phyloP scores from a whole-genome alignment of 2,888 invertebrate species.

The Spisula subtruncata region DNA sequence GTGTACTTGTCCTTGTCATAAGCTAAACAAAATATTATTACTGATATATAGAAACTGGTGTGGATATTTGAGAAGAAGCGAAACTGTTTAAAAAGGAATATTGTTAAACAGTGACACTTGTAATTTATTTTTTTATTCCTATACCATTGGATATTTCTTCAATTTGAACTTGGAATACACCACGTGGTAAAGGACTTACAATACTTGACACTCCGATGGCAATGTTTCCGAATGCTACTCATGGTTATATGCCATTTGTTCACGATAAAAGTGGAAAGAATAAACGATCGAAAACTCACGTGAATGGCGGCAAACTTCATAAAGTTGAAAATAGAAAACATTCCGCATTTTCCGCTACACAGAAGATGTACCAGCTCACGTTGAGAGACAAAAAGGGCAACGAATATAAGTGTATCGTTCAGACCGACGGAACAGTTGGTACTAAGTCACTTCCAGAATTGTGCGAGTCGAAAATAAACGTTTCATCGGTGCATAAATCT shows the following conservation, averaged over 20 bases:
- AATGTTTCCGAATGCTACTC: constrained; percentile 85
- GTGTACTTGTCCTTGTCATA: background rate
- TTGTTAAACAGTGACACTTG: constrained; percentile 18
- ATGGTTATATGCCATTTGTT: constrained; percentile 86
- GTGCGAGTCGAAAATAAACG: constrained; percentile 74
- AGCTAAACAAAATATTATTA: background rate
- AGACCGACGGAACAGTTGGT: constrained; percentile 81
- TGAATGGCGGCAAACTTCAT: constrained; percentile 77
- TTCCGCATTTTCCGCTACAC: constrained; percentile 52
- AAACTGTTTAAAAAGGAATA: constrained; percentile 17
- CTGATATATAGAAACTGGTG: background rate
- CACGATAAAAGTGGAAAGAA: constrained; percentile 77
- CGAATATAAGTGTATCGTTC: constrained; percentile 84
- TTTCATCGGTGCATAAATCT: constrained; percentile 61
- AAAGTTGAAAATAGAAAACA: constrained; percentile 71
- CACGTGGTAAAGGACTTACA: constrained; percentile 42
- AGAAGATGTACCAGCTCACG: constrained; percentile 84
- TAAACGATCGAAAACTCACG: constrained; percentile 70
- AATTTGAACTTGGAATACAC: background rate
- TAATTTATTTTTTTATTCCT: constrained; percentile 11
- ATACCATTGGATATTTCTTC: constrained; percentile 13
- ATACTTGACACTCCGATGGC: constrained; percentile 72
- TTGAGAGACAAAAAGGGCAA: constrained; percentile 82
- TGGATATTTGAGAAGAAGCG: background rate
- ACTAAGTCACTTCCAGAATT: constrained; percentile 81